Evolutionary conservation across 2,113 vertebrate genomes (phyloP), one percentile per base, ranked within the genome.

Genomic region (Crotalus viridis): DNA sequence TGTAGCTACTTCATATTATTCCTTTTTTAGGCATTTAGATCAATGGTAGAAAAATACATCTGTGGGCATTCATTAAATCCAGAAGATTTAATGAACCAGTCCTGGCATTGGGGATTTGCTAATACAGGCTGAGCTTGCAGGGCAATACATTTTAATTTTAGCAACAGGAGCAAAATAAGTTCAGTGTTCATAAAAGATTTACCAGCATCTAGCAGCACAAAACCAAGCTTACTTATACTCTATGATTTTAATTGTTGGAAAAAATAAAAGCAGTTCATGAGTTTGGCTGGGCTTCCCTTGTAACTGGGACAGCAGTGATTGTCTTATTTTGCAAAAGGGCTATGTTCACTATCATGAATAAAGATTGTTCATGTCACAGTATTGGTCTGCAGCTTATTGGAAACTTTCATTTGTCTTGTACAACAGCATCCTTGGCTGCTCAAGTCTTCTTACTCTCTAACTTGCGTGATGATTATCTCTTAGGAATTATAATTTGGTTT

Each of bases 71-170:
- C 39, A 24, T 46, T 39, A 39, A 61, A 21, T 61, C 57, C 85
- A 51, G 48, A 56, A 91, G 81, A 51, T 89, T 87, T 48, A 85
- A 89, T 90, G 81, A 88, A 69, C 10, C 24, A 28, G 55, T 85
- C n/a, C 89, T 90, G 59, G 52, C 89, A 91, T 2, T 61, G 21
- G 88, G 91, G 85, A 52, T 81, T 90, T 74, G 52, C 87, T 88
- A 56, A 92, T 89, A 39, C 51, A 85, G 48, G 17, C 48, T 89
- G 69, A 86, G 74, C 33, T 87, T 55, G 39, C 93, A 33, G 26
- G 46, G 93, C 56, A 91, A 89, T 91, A 86, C 57, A 54, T 86
- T 93, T 93, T 91, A 91, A 89, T 91, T 91, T 93, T 91, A 91
- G 90, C 54, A 89, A 91, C 69, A 64, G 43, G 90, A 89, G 24